Percentiles rank a stretch among this genome's conserved stretches.
Evolutionary conservation across 37 sponge, comb jelly and placozoan species (phyloP).

Genomic region (Agelas oroides): DNA sequence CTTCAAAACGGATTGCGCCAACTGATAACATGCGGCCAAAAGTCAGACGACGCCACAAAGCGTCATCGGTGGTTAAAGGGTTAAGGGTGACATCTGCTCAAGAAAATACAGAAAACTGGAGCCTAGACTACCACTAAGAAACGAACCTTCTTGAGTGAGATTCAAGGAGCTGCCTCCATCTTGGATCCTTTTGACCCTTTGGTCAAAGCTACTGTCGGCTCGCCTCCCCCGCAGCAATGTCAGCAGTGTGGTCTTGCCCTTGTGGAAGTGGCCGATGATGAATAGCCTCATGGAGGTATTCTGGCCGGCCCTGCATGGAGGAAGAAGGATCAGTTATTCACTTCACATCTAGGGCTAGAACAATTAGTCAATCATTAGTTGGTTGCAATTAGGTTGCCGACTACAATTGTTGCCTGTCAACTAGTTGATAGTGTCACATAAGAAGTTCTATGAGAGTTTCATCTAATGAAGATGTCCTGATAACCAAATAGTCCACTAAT

Average conservation of each 20-base stretch:
- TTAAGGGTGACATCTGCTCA: too few relatives aligned
- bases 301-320: conserved; percentile 13
- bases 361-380: too few relatives aligned
- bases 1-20: too few relatives aligned
- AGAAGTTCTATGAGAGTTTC: too few relatives aligned
- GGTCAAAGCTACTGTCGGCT: conserved; percentile 9
- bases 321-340: background rate
- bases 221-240: conserved; percentile 9
- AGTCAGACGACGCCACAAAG: too few relatives aligned
- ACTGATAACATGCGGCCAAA: too few relatives aligned
- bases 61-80: too few relatives aligned
- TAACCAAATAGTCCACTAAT: too few relatives aligned
- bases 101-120: too few relatives aligned
- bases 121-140: background rate
- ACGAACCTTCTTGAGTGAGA: conserved; percentile 26
- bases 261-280: conserved; percentile 65
- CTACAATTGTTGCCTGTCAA: background rate
- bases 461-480: too few relatives aligned
- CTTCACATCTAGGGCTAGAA: background rate
- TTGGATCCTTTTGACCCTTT: conserved; percentile 6
- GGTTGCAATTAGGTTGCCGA: too few relatives aligned
- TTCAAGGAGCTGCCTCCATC: background rate
- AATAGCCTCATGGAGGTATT: conserved; percentile 72
- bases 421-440: too few relatives aligned
- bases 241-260: conserved; percentile 73